Evolutionary conservation across 2,797 vertebrate genomes (phyloP).

Genomic region (Crypturellus tataupa): DNA sequence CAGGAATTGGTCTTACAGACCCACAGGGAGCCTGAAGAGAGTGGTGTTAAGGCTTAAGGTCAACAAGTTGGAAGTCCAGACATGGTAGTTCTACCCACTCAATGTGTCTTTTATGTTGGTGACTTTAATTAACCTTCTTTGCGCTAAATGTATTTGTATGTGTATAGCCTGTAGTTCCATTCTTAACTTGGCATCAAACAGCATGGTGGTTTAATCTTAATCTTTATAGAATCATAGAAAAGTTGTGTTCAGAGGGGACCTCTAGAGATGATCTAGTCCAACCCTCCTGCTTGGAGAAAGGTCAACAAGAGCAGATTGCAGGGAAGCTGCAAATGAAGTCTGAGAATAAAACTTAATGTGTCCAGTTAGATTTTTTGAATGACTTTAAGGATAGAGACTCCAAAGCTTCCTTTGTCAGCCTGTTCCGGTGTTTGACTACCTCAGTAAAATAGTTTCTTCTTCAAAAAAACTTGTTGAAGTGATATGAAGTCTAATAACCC

Average conservation of each 20-base stretch:
- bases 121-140: not conserved
- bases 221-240: not conserved
- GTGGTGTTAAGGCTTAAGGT: not conserved
- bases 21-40: not conserved
- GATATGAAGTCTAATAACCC: not conserved
- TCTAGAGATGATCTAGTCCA: not conserved
- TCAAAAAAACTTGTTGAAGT: not conserved
- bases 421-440: not conserved
- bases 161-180: not conserved
- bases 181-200: not conserved
- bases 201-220: not conserved
- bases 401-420: not conserved
- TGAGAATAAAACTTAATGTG: not conserved
- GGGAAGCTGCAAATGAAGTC: not conserved
- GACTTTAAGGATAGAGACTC: not conserved
- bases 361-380: not conserved
- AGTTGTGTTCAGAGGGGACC: not conserved
- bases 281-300: fast-evolving
- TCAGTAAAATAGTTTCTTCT: not conserved
- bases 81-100: not conserved
- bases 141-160: not conserved
- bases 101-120: not conserved
- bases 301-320: not conserved
- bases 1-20: slow-evolving; percentile 47
- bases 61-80: not conserved